Evolutionary conservation across 2,113 vertebrate species (phyloP).

Genomic region (Syngnathus floridae): DNA sequence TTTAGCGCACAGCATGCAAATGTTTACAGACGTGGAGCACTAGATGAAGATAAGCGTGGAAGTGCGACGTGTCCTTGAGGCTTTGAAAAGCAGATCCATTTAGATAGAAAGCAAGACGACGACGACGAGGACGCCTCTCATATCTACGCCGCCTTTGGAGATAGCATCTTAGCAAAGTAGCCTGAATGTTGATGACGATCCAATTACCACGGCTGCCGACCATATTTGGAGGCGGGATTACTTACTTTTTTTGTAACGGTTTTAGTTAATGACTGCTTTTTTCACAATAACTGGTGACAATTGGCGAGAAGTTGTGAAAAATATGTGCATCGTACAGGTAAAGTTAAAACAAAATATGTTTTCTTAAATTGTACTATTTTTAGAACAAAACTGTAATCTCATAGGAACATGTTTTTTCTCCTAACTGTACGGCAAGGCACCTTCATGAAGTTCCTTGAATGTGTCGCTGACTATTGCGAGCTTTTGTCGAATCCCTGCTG

Average conservation of each 20-base stretch:
- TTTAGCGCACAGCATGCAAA: background rate
- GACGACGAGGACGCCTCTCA: constrained; percentile 67
- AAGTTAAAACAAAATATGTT: too few relatives aligned
- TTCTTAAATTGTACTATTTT: too few relatives aligned
- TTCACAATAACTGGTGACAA: background rate
- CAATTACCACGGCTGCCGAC: constrained; percentile 34
- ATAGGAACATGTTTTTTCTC: too few relatives aligned
- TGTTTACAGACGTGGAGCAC: constrained; percentile 49
- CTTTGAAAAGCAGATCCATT: constrained; percentile 71
- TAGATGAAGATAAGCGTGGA: constrained; percentile 46
- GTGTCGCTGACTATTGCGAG: too few relatives aligned
- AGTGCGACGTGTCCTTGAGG: constrained; percentile 58
- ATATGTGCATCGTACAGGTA: too few relatives aligned
- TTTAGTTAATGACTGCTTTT: background rate
- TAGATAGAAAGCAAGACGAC: constrained; percentile 64
- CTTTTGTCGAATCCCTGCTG: too few relatives aligned
- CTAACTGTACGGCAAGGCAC: too few relatives aligned
- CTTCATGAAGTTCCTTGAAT: too few relatives aligned
- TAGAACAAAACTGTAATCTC: too few relatives aligned
- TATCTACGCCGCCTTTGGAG: constrained; percentile 65
- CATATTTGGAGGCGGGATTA: constrained; percentile 23
- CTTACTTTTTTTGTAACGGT: background rate
- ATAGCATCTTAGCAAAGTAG: constrained; percentile 71
- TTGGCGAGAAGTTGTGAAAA: too few relatives aligned
- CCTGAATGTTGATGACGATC: constrained; percentile 65